Percentiles rank a stretch among this genome's conserved stretches.
Conservation (phyloP, 1,140 invertebrate genomes). For the Aradophagus sp. region DNA sequence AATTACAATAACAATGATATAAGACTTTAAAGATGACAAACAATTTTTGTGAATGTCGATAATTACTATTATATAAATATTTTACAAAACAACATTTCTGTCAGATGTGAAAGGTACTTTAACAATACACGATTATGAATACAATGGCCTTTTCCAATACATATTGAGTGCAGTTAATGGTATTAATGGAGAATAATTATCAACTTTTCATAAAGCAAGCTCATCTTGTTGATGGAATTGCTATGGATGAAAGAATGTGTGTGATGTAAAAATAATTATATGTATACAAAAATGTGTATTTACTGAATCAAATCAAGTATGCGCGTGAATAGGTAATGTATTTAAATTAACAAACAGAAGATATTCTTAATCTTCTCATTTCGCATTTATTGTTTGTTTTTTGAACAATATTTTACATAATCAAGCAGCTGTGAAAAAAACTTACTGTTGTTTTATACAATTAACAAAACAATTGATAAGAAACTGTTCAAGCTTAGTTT, state of each 20-base stretch:
- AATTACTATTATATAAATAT: conserved; percentile 36
- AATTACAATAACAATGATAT: background rate
- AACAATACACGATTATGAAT: conserved; percentile 26
- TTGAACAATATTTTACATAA: conserved; percentile 10
- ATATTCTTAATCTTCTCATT: conserved; percentile 9
- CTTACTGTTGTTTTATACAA: background rate
- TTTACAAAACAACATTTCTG: conserved; percentile 48
- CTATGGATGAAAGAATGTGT: conserved; percentile 8
- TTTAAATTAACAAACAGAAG: background rate
- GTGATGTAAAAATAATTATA: conserved; percentile 20
- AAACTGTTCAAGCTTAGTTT: background rate
- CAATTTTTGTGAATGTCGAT: conserved; percentile 60
- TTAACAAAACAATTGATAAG: background rate
- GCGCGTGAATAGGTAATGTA: conserved; percentile 24
- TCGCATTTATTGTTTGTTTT: conserved; percentile 24
- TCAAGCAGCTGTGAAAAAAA: background rate
- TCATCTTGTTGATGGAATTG: conserved; percentile 18
- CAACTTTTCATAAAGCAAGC: conserved; percentile 5
- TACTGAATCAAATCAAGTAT: conserved; percentile 27
- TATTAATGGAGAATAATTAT: conserved; percentile 16
- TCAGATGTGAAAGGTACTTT: conserved; percentile 23
- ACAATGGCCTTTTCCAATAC: conserved; percentile 55
- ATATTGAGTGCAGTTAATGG: conserved; percentile 38
- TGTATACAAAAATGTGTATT: conserved; percentile 37
- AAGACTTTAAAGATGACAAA: conserved; percentile 43